Percentiles rank a stretch among this genome's conserved stretches.
Evolutionary conservation across 2,888 invertebrate species (phyloP).

Genomic region (Homarus gammarus): DNA sequence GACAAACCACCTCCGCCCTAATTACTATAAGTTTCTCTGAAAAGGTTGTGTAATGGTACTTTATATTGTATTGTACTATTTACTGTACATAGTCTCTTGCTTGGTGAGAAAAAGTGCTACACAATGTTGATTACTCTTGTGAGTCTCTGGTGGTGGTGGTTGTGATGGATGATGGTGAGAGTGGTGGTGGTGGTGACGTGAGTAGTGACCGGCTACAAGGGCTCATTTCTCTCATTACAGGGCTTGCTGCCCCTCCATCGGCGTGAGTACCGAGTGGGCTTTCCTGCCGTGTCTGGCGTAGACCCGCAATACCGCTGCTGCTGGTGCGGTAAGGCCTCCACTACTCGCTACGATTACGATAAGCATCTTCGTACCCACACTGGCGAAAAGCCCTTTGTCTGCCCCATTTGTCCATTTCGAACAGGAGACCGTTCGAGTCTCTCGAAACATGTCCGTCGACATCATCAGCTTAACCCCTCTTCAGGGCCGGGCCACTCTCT

Average conservation of each 20-base stretch:
- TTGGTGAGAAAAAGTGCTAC: not conserved
- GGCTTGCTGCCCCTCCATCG: slow-evolving; percentile 54
- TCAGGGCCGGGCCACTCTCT: slow-evolving; percentile 9
- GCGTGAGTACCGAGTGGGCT: slow-evolving; percentile 43
- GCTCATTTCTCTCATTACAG: slow-evolving; percentile 66
- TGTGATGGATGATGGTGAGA: slow-evolving; percentile 10
- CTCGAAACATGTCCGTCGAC: slow-evolving; percentile 59
- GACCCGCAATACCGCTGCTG: slow-evolving; percentile 56
- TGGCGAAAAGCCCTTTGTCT: slow-evolving; percentile 68
- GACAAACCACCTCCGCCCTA: slow-evolving; percentile 60
- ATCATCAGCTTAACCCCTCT: slow-evolving; percentile 24
- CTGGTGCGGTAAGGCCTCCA: slow-evolving; percentile 69
- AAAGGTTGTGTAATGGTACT: not conserved
- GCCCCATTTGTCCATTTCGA: slow-evolving; percentile 51
- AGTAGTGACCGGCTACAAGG: slow-evolving; percentile 43
- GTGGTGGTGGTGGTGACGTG: slow-evolving; percentile 24
- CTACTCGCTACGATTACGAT: slow-evolving; percentile 63
- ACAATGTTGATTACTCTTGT: not conserved
- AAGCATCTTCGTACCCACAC: slow-evolving; percentile 72
- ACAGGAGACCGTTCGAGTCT: slow-evolving; percentile 63
- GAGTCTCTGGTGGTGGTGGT: slow-evolving; percentile 14
- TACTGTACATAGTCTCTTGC: no score
- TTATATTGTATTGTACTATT: not conserved
- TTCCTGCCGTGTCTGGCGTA: slow-evolving; percentile 29
- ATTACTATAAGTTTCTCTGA: not conserved